phyloP scores from a whole-genome alignment of 2,888 invertebrate species.

The Melinaea marsaeus region DNA sequence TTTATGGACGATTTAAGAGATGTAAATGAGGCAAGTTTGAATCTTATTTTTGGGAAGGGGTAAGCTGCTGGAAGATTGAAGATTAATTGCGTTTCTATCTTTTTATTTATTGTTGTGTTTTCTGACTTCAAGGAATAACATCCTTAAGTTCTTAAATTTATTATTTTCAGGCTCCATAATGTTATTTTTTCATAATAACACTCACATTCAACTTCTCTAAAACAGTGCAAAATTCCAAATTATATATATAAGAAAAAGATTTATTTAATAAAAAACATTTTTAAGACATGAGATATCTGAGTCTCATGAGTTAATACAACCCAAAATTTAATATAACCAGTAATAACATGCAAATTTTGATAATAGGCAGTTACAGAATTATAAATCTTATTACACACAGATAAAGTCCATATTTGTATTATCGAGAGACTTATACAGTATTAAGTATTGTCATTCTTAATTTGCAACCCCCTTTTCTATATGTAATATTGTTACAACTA shows the following conservation, averaged over 20 bases:
- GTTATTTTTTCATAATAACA: no score
- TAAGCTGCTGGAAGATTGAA: slow-evolving; percentile 20
- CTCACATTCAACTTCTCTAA: no score
- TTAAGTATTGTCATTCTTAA: slow-evolving; percentile 3
- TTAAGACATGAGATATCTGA: no score
- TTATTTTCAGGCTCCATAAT: neutral
- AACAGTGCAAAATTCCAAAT: no score
- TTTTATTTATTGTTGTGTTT: slow-evolving; percentile 4
- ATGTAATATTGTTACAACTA: neutral
- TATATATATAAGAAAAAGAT: no score
- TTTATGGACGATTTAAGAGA: slow-evolving; percentile 37
- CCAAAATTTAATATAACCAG: no score
- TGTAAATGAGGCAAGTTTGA: slow-evolving; percentile 33
- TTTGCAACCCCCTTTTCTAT: neutral
- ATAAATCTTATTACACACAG: neutral
- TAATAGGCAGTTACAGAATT: neutral
- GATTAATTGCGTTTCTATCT: slow-evolving; percentile 21
- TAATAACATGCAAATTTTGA: no score
- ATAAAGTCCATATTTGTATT: neutral
- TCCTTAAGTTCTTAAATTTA: neutral
- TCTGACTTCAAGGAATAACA: neutral
- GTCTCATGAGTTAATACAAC: no score
- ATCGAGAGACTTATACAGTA: neutral
- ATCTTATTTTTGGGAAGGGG: slow-evolving; percentile 19
- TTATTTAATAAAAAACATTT: no score